Conservation (phyloP, 2,113 vertebrate species). For the Tenebrosternarchus preto region DNA sequence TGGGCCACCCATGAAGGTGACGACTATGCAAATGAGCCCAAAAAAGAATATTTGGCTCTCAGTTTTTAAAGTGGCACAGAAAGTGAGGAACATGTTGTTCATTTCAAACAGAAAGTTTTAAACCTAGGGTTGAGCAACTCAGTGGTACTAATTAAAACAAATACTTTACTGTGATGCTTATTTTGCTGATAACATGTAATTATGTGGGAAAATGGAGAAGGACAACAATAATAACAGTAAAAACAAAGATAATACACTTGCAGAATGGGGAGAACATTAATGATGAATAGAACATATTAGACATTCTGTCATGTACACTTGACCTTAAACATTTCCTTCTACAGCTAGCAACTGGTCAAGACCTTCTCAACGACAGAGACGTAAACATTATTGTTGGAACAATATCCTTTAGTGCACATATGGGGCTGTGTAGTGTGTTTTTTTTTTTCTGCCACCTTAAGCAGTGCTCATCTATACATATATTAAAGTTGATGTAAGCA, state of each 20-base stretch:
- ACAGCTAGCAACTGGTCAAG: constrained; percentile 64
- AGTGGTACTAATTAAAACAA: constrained; percentile 45
- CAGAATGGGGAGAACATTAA: not conserved
- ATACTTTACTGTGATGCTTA: not conserved
- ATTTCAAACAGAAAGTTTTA: constrained; percentile 26
- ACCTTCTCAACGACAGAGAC: constrained; percentile 66
- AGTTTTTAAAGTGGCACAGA: constrained; percentile 14
- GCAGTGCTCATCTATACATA: not conserved
- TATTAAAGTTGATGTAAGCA: not conserved
- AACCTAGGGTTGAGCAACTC: constrained; percentile 29
- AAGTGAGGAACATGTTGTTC: constrained; percentile 23
- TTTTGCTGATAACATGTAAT: constrained; percentile 10
- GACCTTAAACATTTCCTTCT: constrained; percentile 67
- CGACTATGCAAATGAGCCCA: constrained; percentile 47
- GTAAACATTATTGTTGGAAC: constrained; percentile 75
- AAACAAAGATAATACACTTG: not conserved
- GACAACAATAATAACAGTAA: not conserved
- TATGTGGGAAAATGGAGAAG: not conserved
- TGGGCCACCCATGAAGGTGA: constrained; percentile 52
- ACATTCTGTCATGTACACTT: constrained; percentile 57
- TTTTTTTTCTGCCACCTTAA: not conserved
- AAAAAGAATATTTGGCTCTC: constrained; percentile 7
- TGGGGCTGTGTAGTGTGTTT: constrained; percentile 56
- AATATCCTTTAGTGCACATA: constrained; percentile 50
- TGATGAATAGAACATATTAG: constrained; percentile 3